Percentiles rank a stretch among this genome's conserved stretches.
Evolutionary conservation across 2,888 invertebrate genomes (phyloP).

Genomic region (Ditula angustiorana): DNA sequence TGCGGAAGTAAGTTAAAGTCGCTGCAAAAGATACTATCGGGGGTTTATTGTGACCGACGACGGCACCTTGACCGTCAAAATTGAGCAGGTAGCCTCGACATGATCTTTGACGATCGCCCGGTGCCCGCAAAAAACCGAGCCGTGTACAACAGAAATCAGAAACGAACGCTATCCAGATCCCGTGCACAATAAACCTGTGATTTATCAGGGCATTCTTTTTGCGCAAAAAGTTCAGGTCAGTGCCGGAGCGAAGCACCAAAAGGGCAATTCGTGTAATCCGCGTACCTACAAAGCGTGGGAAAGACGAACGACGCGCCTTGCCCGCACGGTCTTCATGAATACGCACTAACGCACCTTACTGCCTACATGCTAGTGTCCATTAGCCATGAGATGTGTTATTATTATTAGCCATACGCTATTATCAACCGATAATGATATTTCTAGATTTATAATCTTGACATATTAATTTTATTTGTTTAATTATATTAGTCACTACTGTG

Average conservation of each 20-base stretch:
- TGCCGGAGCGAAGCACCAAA: constrained; percentile 80
- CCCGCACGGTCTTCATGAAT: constrained; percentile 42
- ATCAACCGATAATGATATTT: too few species aligned
- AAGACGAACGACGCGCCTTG: constrained; percentile 55
- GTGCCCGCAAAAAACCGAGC: constrained; percentile 67
- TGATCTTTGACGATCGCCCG: constrained; percentile 63
- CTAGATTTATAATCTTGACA: too few species aligned
- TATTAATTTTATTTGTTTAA: too few species aligned
- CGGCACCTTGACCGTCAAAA: constrained; percentile 81
- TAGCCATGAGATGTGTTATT: too few species aligned
- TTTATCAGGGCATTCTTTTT: constrained; percentile 81
- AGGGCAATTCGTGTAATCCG: constrained; percentile 82
- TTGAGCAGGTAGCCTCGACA: constrained; percentile 79
- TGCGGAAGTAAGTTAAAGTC: constrained; percentile 64
- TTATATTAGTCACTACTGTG: too few species aligned
- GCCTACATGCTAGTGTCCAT: background rate
- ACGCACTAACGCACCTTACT: background rate
- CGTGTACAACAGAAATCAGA: constrained; percentile 68
- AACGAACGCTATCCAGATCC: constrained; percentile 68
- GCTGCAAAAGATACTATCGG: constrained; percentile 63
- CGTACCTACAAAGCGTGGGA: constrained; percentile 74
- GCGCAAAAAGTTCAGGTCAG: constrained; percentile 82
- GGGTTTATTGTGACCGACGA: constrained; percentile 74
- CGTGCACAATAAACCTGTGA: constrained; percentile 77
- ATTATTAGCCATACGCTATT: too few species aligned